Evolutionary conservation across 1,140 invertebrate species (phyloP).

Genomic region (Lepeophtheirus salmonis): DNA sequence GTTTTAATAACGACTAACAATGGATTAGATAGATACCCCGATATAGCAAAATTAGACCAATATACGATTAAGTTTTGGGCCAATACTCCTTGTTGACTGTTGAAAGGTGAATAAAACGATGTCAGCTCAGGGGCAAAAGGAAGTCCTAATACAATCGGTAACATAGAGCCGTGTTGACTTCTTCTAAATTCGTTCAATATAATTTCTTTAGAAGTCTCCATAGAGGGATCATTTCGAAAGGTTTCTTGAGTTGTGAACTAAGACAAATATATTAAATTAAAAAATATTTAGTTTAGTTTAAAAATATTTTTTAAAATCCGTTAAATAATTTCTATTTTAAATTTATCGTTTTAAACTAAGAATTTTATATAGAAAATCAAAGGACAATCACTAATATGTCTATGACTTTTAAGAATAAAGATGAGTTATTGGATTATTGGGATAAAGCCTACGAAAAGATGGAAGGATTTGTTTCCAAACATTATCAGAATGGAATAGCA

Average conservation of each 20-base stretch:
- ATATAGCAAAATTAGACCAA: slow-evolving; percentile 13
- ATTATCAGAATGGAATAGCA: neutral
- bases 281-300: neutral
- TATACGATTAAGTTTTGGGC: slow-evolving; percentile 2
- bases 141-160: slow-evolving; percentile 11
- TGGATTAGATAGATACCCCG: neutral
- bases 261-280: neutral
- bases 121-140: slow-evolving; percentile 15
- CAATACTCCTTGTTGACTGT: slow-evolving; percentile 5
- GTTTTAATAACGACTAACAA: neutral
- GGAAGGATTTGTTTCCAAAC: neutral
- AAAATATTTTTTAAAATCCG: neutral
- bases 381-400: too few species aligned
- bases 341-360: too few species aligned
- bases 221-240: neutral
- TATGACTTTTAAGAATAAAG: too few species aligned
- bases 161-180: neutral
- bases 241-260: neutral
- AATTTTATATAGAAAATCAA: too few species aligned
- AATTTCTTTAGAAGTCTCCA: neutral
- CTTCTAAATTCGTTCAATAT: neutral
- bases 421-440: neutral
- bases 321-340: too few species aligned
- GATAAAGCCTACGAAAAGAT: neutral
- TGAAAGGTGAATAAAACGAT: neutral